Percentiles rank a stretch among this genome's conserved stretches.
These are phyloP conservation scores for Actinemys pallida DNA, from an alignment of 2,113 vertebrate genomes.

Conservation along the genomic window DNA sequence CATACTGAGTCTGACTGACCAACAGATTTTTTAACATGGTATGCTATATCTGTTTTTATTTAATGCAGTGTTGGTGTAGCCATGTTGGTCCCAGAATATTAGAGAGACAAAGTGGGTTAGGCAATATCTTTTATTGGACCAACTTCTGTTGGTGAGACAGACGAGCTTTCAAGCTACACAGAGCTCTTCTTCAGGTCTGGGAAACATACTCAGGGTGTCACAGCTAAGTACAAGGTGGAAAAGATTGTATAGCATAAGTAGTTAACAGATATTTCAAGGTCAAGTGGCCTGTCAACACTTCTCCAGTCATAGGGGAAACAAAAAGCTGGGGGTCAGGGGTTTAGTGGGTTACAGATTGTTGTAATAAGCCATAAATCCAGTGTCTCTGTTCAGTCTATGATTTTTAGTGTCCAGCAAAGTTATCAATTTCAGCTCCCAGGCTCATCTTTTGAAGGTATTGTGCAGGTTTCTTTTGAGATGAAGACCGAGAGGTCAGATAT, in stretches of 20 bases:
- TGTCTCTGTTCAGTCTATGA: too few species aligned
- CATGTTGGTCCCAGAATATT: background rate
- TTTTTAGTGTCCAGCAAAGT: too few species aligned
- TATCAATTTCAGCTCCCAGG: too few species aligned
- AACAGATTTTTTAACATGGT: background rate
- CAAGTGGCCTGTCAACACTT: too few species aligned
- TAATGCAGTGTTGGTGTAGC: background rate
- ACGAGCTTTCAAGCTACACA: background rate
- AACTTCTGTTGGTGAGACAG: background rate
- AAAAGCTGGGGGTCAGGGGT: too few species aligned
- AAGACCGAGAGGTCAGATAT: too few species aligned
- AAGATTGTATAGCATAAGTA: background rate
- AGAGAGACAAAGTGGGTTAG: background rate
- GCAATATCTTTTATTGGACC: background rate
- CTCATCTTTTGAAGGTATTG: too few species aligned
- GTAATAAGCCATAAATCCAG: too few species aligned
- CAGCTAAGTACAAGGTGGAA: background rate
- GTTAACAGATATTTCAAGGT: too few species aligned
- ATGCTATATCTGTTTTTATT: background rate
- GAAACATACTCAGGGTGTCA: background rate
- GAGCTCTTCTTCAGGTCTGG: background rate
- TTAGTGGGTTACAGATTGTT: too few species aligned
- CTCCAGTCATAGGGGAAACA: too few species aligned
- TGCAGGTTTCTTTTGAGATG: too few species aligned
- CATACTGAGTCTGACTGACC: background rate